Evolutionary conservation across 2,113 vertebrate genomes (phyloP).

Genomic region (Ornithorhynchus anatinus): DNA sequence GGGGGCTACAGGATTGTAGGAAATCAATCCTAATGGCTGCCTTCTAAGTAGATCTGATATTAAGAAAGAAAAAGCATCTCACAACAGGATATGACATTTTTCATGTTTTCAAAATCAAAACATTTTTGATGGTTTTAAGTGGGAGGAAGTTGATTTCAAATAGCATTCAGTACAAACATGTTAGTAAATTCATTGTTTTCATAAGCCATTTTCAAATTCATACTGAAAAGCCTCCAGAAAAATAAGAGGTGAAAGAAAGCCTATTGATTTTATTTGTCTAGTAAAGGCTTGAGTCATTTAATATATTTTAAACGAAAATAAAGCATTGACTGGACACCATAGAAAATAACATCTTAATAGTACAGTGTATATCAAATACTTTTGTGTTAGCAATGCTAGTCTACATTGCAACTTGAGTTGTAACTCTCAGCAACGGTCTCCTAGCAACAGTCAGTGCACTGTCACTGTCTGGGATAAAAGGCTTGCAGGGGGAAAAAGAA

Average conservation of each 20-base stretch:
- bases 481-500: neutral
- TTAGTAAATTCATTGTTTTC: neutral
- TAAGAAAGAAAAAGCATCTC: no score
- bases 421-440: constrained; percentile 81
- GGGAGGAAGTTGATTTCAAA: no score
- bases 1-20: no score
- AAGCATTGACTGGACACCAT: constrained; percentile 15
- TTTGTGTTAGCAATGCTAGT: constrained; percentile 52
- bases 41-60: no score
- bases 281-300: neutral
- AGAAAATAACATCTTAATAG: constrained; percentile 26
- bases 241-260: neutral
- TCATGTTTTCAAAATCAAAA: no score
- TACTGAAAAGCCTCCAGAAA: neutral
- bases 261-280: neutral
- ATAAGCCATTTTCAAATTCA: neutral
- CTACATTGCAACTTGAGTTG: constrained; percentile 62
- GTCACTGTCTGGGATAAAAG: constrained; percentile 51
- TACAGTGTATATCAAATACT: neutral
- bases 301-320: neutral
- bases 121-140: no score
- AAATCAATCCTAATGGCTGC: no score
- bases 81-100: no score
- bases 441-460: constrained; percentile 78
- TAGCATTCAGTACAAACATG: fast-evolving